Conservation (phyloP, 2,113 vertebrate species). For the Brachyistius frenatus region DNA sequence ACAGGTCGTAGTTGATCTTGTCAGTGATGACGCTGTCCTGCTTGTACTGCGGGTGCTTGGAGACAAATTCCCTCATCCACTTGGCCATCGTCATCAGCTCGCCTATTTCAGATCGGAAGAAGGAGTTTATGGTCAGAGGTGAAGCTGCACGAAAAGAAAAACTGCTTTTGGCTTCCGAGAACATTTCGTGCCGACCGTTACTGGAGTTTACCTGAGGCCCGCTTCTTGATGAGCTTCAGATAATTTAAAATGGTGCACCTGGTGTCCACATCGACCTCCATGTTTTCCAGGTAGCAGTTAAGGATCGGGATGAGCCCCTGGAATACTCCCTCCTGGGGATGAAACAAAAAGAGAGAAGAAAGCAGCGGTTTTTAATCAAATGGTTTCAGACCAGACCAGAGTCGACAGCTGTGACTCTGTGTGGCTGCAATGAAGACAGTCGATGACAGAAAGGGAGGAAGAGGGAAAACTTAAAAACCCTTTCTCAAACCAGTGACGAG, state of each 20-base stretch:
- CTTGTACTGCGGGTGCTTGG: conserved; percentile 93
- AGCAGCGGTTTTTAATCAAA: background rate
- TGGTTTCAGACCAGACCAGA: background rate
- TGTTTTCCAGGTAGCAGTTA: conserved; percentile 98
- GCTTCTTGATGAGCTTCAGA: conserved; percentile 97
- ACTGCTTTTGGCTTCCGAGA: background rate
- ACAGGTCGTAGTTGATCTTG: conserved; percentile 95
- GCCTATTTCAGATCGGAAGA: conserved; percentile 79
- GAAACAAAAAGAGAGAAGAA: background rate
- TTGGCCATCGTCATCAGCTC: conserved; percentile 97
- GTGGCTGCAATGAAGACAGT: too few species aligned
- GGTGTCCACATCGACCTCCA: conserved; percentile 99
- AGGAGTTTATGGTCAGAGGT: background rate
- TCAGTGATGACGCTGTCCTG: conserved; percentile 95
- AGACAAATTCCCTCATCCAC: conserved; percentile 97
- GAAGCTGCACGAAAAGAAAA: background rate
- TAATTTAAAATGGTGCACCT: conserved; percentile 98
- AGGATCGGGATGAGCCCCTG: conserved; percentile 96
- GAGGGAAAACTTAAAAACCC: too few species aligned
- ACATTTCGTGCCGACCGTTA: background rate
- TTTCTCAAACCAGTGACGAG: too few species aligned
- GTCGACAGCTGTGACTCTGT: background rate
- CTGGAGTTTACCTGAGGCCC: conserved; percentile 91
- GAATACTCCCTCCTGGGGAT: conserved; percentile 93
- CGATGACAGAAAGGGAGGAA: too few species aligned